Evolutionary conservation across 2,113 vertebrate species (phyloP).

Genomic region (Ochotona princeps): DNA sequence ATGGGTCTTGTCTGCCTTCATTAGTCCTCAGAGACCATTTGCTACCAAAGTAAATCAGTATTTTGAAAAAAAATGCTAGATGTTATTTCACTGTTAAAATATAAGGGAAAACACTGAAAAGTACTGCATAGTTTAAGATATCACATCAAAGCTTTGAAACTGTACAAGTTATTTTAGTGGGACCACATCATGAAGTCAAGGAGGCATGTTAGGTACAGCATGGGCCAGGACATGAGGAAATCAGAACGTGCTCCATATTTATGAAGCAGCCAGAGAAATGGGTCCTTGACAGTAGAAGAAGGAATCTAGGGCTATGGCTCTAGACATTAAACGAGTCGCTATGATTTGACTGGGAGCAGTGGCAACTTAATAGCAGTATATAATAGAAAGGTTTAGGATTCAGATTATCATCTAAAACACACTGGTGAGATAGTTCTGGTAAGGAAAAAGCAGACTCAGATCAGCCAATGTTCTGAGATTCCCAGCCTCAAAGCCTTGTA

Average conservation of each 20-base stretch:
- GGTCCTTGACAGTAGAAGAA: background rate
- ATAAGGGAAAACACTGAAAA: background rate
- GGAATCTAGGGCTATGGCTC: background rate
- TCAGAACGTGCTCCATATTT: background rate
- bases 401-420: background rate
- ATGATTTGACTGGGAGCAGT: background rate
- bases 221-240: background rate
- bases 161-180: background rate
- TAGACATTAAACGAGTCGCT: background rate
- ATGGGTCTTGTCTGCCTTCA: too few relatives aligned
- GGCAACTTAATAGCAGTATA: background rate
- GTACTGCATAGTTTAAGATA: background rate
- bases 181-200: background rate
- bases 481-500: background rate
- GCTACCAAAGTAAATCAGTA: too few relatives aligned
- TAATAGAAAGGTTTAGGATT: background rate
- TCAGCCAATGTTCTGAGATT: background rate
- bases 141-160: background rate
- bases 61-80: too few relatives aligned
- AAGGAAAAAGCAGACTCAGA: background rate
- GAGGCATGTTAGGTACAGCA: background rate
- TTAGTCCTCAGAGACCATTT: too few relatives aligned
- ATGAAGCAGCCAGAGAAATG: background rate
- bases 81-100: conserved; percentile 12
- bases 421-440: background rate